Evolutionary conservation across 2,888 invertebrate genomes (phyloP).

Genomic region (Phorcus lineatus): DNA sequence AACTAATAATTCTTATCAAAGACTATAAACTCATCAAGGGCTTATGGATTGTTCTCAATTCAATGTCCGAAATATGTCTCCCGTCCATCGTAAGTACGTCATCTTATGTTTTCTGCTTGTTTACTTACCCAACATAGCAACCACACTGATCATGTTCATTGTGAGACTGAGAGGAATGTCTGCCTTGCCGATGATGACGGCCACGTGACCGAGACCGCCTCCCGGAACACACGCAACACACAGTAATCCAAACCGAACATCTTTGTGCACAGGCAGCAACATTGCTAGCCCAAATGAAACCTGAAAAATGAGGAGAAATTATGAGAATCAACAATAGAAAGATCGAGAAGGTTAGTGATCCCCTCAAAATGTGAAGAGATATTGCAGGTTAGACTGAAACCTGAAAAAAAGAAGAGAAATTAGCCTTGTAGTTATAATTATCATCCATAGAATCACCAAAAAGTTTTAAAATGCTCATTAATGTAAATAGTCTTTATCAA

Average conservation of each 20-base stretch:
- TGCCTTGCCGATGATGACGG: conserved; percentile 69
- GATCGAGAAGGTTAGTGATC: background rate
- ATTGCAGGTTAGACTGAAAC: too few relatives aligned
- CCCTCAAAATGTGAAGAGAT: background rate
- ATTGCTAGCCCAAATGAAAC: conserved; percentile 69
- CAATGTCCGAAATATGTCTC: too few relatives aligned
- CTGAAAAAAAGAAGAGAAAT: too few relatives aligned
- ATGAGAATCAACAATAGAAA: background rate
- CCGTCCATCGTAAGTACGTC: too few relatives aligned
- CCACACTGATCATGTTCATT: conserved; percentile 69
- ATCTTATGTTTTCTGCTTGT: too few relatives aligned
- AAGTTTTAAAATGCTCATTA: too few relatives aligned
- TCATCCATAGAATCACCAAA: too few relatives aligned
- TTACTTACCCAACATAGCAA: conserved; percentile 69
- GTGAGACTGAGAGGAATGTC: conserved; percentile 70
- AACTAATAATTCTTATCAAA: too few relatives aligned
- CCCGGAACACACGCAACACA: conserved; percentile 73
- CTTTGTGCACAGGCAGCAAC: conserved; percentile 63
- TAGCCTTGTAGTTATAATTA: background rate
- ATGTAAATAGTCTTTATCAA: too few relatives aligned
- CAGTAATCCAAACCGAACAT: conserved; percentile 70
- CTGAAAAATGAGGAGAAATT: conserved; percentile 47
- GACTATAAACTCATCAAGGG: too few relatives aligned
- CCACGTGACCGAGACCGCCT: conserved; percentile 73
- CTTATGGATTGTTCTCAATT: too few relatives aligned